Evolutionary conservation across 2,113 vertebrate species (phyloP), one percentile per base, ranked within the genome.

Genomic region (Spheniscus mendiculus): DNA sequence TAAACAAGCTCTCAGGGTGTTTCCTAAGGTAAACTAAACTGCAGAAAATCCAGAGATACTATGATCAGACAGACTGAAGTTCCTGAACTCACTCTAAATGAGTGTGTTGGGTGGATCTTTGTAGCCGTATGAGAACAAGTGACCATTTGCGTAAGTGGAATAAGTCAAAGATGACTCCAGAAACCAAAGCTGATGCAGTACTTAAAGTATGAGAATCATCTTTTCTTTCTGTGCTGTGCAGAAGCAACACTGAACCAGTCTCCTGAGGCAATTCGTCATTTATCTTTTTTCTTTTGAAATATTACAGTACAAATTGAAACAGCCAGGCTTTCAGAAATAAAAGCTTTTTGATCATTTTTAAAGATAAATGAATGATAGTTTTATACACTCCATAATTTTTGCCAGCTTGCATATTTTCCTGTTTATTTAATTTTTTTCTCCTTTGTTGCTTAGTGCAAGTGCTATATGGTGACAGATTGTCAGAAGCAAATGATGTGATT

Each of bases 181-280:
- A 90, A 87, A 91, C 36, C 74, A 95, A 94, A 88, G 58, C 36
- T 94, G 84, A 94, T 92, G 83, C 55, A 89, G 74, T 87, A 47
- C 52, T 76, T 87, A 27, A 94, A 93, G 50, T 95, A 94, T 71
- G 78, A 67, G 79, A 94, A 52, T 44, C 1, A 65, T 91, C 66
- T 96, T 94, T 81, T 38, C 29, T 80, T 88, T 83, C 70, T 80
- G 49, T 49, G 10, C 78, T 93, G 27, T 76, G 58, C 40, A 76
- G 77, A 95, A 94, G 73, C 52, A 87, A 47, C 47, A 52, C 23
- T 83, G 73, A 83, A 61, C 27, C 17, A 72, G 16, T 90, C 93
- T 80, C 72, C 74, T 0, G 9, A 80, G 53, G 65, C 34, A 80
- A 76, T 69, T 73, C 0, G 15, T 65, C 32, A 47, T 66, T 78